Evolutionary conservation across 2,797 vertebrate species (phyloP).

Genomic region (Iguana delicatissima): DNA sequence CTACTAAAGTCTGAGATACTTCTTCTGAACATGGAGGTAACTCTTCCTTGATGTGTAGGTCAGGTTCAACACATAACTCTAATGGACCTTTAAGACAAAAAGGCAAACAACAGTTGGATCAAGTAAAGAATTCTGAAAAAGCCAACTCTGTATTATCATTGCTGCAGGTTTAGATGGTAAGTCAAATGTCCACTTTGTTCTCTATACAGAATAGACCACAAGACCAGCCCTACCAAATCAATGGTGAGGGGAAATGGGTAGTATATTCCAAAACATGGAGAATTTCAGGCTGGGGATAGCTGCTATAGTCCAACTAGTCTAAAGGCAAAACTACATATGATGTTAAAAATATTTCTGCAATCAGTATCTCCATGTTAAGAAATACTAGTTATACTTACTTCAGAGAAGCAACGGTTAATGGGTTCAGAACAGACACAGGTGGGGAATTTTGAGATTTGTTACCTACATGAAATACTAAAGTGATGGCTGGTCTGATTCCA

Average conservation of each 20-base stretch:
- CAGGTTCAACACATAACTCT: constrained; percentile 70
- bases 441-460: not conserved
- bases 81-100: constrained; percentile 70
- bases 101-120: not conserved
- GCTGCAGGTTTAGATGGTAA: not conserved
- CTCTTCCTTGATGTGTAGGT: constrained; percentile 69
- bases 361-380: not conserved
- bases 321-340: not conserved
- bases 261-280: no score
- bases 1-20: constrained; percentile 48
- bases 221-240: no score
- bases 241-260: no score
- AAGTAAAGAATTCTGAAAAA: accelerated
- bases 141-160: not conserved
- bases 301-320: not conserved
- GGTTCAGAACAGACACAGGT: not conserved
- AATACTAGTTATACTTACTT: not conserved
- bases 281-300: not conserved
- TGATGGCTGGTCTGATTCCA: not conserved
- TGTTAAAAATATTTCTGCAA: not conserved
- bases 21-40: constrained; percentile 64
- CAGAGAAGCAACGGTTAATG: no score
- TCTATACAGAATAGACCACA: no score
- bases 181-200: not conserved
- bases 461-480: not conserved